phyloP scores from a whole-genome alignment of 2,888 invertebrate species.

The Dasysyrphus tricinctus region DNA sequence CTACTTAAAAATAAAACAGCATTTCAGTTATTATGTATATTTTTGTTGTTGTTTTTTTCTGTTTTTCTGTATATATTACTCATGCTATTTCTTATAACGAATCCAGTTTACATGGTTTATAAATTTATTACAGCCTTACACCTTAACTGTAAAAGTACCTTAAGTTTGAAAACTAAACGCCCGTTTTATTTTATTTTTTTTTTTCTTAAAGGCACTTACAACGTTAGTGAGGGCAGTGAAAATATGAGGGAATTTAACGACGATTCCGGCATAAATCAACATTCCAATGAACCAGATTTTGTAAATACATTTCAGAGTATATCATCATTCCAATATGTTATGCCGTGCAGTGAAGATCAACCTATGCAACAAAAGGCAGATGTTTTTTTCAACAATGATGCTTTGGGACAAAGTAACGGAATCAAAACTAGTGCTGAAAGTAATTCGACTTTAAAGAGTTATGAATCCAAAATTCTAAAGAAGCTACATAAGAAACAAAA shows the following conservation, averaged over 20 bases:
- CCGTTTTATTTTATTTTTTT: not conserved
- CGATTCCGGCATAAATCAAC: slow-evolving; percentile 57
- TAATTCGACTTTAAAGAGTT: slow-evolving; percentile 45
- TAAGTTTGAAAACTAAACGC: not conserved
- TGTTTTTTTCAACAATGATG: slow-evolving; percentile 32
- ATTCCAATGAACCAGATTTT: slow-evolving; percentile 67
- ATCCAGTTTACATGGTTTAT: no score
- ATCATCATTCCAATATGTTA: slow-evolving; percentile 66
- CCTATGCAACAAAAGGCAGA: slow-evolving; percentile 12
- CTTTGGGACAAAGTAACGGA: not conserved
- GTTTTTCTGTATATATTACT: no score
- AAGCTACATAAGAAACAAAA: slow-evolving; percentile 60
- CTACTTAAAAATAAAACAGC: no score
- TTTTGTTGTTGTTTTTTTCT: no score
- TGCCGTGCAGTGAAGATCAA: slow-evolving; percentile 44
- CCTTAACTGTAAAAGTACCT: no score
- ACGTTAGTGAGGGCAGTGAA: slow-evolving; percentile 57
- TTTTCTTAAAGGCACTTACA: slow-evolving; percentile 60
- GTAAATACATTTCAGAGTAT: slow-evolving; percentile 55
- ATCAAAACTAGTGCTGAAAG: slow-evolving; percentile 30
- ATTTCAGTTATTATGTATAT: no score
- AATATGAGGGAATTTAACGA: slow-evolving; percentile 51
- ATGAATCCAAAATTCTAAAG: slow-evolving; percentile 59
- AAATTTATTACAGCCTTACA: no score
- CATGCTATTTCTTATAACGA: no score